A percentile compares a stretch with the other conserved stretches of the same genome.
Conservation (phyloP, 1,140 invertebrate species). For the Epicauta chinensis region DNA sequence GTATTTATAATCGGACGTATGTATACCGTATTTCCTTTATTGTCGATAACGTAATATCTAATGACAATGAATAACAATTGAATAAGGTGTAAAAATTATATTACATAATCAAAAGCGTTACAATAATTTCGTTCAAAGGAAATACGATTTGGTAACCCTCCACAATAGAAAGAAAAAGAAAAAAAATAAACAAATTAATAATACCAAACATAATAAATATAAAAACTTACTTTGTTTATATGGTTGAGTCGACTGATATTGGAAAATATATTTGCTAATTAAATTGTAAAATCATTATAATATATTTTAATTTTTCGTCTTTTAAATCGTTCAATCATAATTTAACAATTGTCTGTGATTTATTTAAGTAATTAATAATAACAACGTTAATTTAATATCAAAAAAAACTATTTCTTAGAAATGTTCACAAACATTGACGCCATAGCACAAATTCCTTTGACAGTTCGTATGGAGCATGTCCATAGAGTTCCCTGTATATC, state of each 20-base stretch:
- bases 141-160: neutral
- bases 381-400: neutral
- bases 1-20: too few relatives aligned
- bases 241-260: constrained; percentile 14
- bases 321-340: constrained; percentile 15
- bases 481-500: too few relatives aligned
- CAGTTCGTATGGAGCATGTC: neutral
- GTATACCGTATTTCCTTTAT: too few relatives aligned
- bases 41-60: too few relatives aligned
- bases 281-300: constrained; percentile 23
- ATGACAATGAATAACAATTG: too few relatives aligned
- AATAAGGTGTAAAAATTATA: too few relatives aligned
- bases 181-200: neutral
- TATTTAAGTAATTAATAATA: constrained; percentile 3
- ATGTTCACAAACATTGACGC: constrained; percentile 7
- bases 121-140: neutral
- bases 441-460: constrained; percentile 10
- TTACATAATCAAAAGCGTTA: too few relatives aligned
- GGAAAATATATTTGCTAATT: constrained; percentile 13
- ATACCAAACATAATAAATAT: neutral
- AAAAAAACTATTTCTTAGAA: constrained; percentile 5
- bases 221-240: constrained; percentile 26
- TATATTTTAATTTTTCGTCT: constrained; percentile 29
- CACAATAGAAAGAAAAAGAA: neutral
- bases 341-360: neutral